Base-by-base conservation (phyloP, 2,797 vertebrate genomes). In the Triplophysa yarkandensis region DNA sequence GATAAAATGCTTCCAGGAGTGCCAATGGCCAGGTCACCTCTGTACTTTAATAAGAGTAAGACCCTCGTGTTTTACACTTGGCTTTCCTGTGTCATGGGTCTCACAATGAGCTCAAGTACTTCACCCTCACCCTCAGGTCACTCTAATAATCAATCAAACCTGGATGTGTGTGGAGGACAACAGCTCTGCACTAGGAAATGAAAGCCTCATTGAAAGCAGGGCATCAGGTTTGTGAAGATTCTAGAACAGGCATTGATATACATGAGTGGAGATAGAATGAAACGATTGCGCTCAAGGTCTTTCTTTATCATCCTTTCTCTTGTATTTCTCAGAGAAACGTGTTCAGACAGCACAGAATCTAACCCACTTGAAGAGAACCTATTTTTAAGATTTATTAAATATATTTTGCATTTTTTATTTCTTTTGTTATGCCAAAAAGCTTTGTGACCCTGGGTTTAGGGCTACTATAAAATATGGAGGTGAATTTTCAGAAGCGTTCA, bases 81-180 rank as follows among this genome's bases (percentile, higher is more conserved):
- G 34, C 61, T 60, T 48, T 77, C 46, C 66, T 34, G 68, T 66
- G 28, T 58, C 65, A 74, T 34, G 72, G 64, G 69, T 48, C 65
- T 43, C 69, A 77, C 69, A 77, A 74, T 65, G 36, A 66, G 71
- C 17, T 36, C 27, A 4, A 76, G 69, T 67, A 74, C 58, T 50
- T 74, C n/a, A 57, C 64, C 66, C 23, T 71, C 62, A 67, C 48
- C 61, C 57, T 48, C 43, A 30, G 77, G 70, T 79, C 71, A 74
- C 44, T 21, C 4, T 54, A 27, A 77, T 57, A 79, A 76, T 76
- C 69, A 55, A 43, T 74, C 76, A 65, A 72, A 68, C 34, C n/a
- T 30, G 28, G 10, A 25, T 13, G 6, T 39, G 55, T 52, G 55
- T 61, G 30, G 48, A 66, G 62, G 61, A 36, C 58, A 14, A 66